Evolutionary conservation across 2,113 vertebrate species (phyloP).

Genomic region (Sarotherodon lohbergeri): DNA sequence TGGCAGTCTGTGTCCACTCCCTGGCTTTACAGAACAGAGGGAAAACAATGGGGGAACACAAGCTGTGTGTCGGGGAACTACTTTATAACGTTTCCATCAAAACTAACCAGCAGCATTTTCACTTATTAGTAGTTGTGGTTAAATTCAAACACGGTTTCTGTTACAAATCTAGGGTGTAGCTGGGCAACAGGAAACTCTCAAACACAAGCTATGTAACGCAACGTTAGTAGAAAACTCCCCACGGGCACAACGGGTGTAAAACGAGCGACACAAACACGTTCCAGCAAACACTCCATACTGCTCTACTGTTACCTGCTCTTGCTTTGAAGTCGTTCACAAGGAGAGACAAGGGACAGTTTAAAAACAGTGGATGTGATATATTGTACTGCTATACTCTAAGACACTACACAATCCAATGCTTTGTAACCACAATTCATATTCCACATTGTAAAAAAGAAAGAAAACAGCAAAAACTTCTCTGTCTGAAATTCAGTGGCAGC

Average conservation of each 20-base stretch:
- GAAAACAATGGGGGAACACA: neutral
- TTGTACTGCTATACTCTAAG: neutral
- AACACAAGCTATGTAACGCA: neutral
- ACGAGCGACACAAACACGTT: neutral
- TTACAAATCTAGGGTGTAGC: neutral
- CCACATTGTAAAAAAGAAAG: neutral
- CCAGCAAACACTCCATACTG: constrained; percentile 12
- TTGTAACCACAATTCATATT: neutral
- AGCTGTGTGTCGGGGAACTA: neutral
- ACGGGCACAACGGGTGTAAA: neutral
- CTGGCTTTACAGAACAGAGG: neutral
- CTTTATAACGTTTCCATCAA: neutral
- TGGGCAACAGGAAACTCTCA: neutral
- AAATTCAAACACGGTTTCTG: neutral
- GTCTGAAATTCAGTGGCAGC: neutral
- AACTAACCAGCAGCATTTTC: neutral
- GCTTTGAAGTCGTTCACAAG: constrained; percentile 56
- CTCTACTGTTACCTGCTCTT: constrained; percentile 67
- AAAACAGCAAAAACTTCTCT: neutral
- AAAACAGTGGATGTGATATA: neutral
- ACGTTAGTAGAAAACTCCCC: constrained; percentile 9
- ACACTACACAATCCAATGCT: neutral
- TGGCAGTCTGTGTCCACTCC: neutral
- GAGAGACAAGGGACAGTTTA: constrained; percentile 12
- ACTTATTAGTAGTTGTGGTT: neutral